Evolutionary conservation across 2,888 invertebrate species (phyloP), one percentile per base, ranked within the genome.

Genomic region (Lasioglossum figueresi): DNA sequence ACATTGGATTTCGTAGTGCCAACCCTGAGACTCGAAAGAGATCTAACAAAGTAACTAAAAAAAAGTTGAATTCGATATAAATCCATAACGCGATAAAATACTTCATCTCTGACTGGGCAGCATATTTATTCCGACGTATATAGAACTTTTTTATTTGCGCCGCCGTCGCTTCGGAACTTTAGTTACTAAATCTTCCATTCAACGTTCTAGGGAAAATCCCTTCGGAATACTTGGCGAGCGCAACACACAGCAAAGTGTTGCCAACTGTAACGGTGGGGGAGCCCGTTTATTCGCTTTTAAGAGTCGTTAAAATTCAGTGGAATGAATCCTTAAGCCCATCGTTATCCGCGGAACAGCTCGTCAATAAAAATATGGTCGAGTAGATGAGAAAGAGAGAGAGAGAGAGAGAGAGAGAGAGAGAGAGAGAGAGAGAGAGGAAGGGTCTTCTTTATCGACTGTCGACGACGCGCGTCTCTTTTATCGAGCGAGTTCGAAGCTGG

Each of bases 391-490:
- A 31, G 37, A 31, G 1, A 6, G 10, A 12, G 16, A 48, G 27
- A 34, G 40, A 1, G 14, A n/a, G 23, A 31, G 37, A 31, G 1
- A 6, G 10, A 12, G 16, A 48, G 27, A 34, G 40, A 1, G 23
- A n/a, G 23, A 31, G 37, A 31, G 1, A 6, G 10, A 12, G 16
- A 48, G 27, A 34, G 40, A 1, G 14, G 4, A 31, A 59, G 23
- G 37, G n/a, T 75, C 76, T 85, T 45, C 76, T 43, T 85, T 85
- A 86, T 85, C 85, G 78, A 78, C 71, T 43, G 70, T 70, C 74
- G 45, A 80, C 66, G 40, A 10, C 5, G 70, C 23, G 68, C 23
- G 0, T 0, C 14, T 14, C 23, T 66, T 14, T 74, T 85, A 85
- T 81, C 85, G 31, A 78, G 45, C n/a, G 74, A 37, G n/a, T 10